Base-by-base conservation (phyloP, 2,113 vertebrate species). In the Chascanopsetta lugubris region DNA sequence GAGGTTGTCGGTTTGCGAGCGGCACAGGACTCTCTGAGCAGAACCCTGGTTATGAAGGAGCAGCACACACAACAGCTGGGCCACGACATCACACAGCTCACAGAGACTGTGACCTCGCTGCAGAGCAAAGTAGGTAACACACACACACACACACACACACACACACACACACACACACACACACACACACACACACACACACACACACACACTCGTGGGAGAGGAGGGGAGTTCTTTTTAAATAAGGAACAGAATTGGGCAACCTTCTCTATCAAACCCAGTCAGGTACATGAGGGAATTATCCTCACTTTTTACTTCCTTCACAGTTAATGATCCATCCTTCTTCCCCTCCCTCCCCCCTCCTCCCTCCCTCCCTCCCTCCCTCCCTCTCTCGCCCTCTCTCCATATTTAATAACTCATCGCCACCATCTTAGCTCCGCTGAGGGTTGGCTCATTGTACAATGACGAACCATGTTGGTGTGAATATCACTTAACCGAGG, bases 391-490 rank as follows among this genome's bases (percentile, higher is more conserved):
- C 77, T 79, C 57, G 57, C 73, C 75, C 78, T 88, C 84, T 86
- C 79, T 75, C 86, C 86, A 90, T 90, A 85, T 89, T 90, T 88
- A 90, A 89, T 92, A 90, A 85, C 86, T 79, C 76, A 83, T 82
- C 51, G 80, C 81, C 79, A 80, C 84, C 85, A 80, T 84, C 81
- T 83, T 83, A 53, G 77, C 79, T 82, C 86, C 78, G 10, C 88
- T 50, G 82, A 90, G 88, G 82, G 76, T 83, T 69, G 62, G 58
- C 63, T 72, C 45, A 27, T 85, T 67, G 74, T 74, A 64, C 81
- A 89, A 86, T 89, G 85, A 90, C 82, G 75, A 73, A 84, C 72
- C 77, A 59, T 80, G 75, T 85, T 82, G 61, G 20, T 89, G 80
- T 85, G 82, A 89, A 84, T 85, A 85, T 84, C 80, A 80, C 84